These are phyloP conservation scores for Mesorhabditis belari DNA, from an alignment of 2,888 invertebrate genomes.

Conservation along the genomic window DNA sequence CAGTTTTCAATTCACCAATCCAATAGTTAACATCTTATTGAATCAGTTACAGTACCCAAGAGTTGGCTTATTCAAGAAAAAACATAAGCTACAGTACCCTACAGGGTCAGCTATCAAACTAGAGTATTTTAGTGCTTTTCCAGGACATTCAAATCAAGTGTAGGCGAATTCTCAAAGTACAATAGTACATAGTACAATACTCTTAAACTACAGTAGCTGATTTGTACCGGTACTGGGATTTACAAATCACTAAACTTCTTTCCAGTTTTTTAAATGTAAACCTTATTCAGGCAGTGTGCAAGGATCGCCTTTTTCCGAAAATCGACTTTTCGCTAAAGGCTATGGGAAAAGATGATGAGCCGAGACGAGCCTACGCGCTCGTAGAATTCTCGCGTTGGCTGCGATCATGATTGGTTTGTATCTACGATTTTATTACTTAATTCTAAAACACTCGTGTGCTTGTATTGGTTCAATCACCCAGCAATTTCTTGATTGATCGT, in stretches of 20 bases:
- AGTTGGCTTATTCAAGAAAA: too few species aligned
- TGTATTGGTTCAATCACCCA: background rate
- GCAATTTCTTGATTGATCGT: background rate
- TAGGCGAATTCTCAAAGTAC: too few species aligned
- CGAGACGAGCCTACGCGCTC: conserved; percentile 79
- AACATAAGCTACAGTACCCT: too few species aligned
- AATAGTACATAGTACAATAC: too few species aligned
- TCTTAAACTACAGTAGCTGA: background rate
- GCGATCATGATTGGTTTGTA: conserved; percentile 77
- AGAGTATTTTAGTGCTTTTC: too few species aligned
- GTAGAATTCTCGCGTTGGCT: conserved; percentile 75
- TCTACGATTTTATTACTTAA: background rate
- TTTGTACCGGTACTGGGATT: background rate
- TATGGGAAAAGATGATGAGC: conserved; percentile 58
- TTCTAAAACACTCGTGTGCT: too few species aligned
- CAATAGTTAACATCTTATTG: too few species aligned
- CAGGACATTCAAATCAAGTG: too few species aligned
- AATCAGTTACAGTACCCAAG: too few species aligned
- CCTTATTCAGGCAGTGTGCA: conserved; percentile 68
- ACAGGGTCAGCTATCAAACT: too few species aligned
- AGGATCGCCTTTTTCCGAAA: conserved; percentile 86
- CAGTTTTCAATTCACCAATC: too few species aligned
- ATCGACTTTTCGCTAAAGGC: conserved; percentile 71
- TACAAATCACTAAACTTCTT: background rate
- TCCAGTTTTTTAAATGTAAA: background rate